phyloP scores from a whole-genome alignment of 1,140 invertebrate species.

The Dryas iulia region DNA sequence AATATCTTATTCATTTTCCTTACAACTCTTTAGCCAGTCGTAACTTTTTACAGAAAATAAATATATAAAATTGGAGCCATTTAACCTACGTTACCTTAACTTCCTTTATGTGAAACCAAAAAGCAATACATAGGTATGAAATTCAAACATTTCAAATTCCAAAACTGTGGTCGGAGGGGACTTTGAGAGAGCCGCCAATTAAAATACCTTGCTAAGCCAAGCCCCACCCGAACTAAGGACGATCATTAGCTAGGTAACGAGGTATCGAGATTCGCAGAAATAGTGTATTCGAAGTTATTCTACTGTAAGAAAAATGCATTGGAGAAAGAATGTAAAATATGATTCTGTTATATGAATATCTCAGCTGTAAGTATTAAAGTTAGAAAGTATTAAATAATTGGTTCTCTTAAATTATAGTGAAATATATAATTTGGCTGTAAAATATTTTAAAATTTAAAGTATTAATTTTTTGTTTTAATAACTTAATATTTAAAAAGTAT shows the following conservation, averaged over 20 bases:
- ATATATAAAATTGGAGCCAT: no score
- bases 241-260: constrained; percentile 32
- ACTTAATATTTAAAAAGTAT: no score
- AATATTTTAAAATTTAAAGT: no score
- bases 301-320: neutral
- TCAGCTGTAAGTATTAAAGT: no score
- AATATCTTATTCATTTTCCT: no score
- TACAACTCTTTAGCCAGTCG: no score
- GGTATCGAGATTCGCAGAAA: constrained; percentile 22
- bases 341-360: no score
- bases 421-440: no score
- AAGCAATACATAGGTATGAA: constrained; percentile 18
- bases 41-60: no score
- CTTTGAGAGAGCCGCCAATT: constrained; percentile 55
- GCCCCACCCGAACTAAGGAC: constrained; percentile 22
- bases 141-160: constrained; percentile 36
- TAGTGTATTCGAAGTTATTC: neutral
- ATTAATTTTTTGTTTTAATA: no score
- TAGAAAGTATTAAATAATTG: no score
- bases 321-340: neutral
- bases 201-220: constrained; percentile 43
- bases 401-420: no score
- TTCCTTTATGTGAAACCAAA: constrained; percentile 4
- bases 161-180: constrained; percentile 27
- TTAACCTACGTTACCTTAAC: neutral